Conservation (phyloP, 2,797 vertebrate species). For the Carcharodon carcharias region DNA sequence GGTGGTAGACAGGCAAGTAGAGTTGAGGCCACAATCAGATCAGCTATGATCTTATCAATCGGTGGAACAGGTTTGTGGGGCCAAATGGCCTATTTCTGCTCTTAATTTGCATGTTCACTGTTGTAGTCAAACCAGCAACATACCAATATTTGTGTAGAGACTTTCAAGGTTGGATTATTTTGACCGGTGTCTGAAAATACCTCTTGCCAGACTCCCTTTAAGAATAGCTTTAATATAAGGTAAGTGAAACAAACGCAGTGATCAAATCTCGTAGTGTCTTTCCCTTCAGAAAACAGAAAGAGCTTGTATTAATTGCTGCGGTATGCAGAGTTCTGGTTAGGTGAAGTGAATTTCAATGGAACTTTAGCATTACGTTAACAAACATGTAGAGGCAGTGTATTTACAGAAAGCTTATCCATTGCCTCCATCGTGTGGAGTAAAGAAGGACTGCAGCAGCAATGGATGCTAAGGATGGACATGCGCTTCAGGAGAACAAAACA, state of each 20-base stretch:
- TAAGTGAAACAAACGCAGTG: neutral
- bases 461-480: neutral
- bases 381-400: neutral
- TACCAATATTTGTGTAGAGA: neutral
- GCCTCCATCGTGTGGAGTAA: neutral
- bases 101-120: too few relatives aligned
- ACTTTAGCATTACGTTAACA: neutral
- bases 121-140: too few relatives aligned
- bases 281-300: neutral
- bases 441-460: neutral
- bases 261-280: neutral
- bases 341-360: neutral
- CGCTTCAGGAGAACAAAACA: neutral
- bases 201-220: too few relatives aligned
- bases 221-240: neutral
- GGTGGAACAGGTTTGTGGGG: too few relatives aligned
- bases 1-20: too few relatives aligned
- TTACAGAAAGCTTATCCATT: neutral
- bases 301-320: neutral
- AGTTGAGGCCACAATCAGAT: too few relatives aligned
- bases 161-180: too few relatives aligned
- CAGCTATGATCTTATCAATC: too few relatives aligned
- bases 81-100: too few relatives aligned
- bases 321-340: neutral
- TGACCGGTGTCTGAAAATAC: neutral